Base-by-base conservation (phyloP, 2,113 vertebrate species). In the Bostrychus sinensis region DNA sequence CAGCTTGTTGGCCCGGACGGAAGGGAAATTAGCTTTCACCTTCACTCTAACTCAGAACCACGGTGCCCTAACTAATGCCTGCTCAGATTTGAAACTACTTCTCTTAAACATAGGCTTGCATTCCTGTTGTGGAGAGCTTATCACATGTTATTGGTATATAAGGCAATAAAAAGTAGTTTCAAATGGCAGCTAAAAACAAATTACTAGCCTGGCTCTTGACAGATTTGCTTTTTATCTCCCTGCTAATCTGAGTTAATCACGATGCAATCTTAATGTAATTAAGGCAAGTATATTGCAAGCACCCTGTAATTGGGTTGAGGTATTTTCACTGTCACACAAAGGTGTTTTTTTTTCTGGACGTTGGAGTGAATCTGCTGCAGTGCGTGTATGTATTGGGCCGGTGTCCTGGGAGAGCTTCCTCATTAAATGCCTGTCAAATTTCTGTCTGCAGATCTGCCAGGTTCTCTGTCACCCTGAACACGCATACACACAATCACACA, bases 351-450 rank as follows among this genome's bases (percentile, higher is more conserved):
- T 37, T 80, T 70, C 37, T 41, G 25, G 51, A 50, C 51, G 56
- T 51, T 46, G 23, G 38, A 19, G 22, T 30, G 62, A 53, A 55
- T 25, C 16, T 30, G 17, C 28, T 19, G 28, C 16, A 51, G 30
- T 75, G 51, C 46, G 34, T 63, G 53, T 58, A 55, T 77, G 55
- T 59, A 50, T 63, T 57, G 70, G 83, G 66, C 64, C 62, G 79
- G 37, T 72, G 66, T 86, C 77, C 77, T 78, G 56, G 71, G 76
- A 68, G 68, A 81, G 69, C 56, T 56, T 75, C 73, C 85, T 88
- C 81, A 85, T 88, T 88, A 88, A 88, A 87, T 53, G 55, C 68
- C 73, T 88, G 79, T 87, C 82, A 86, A 80, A 78, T 53, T 46
- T 72, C 63, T 73, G 80, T 86, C 82, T 87, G 73, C 70, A 72